These are phyloP conservation scores for Dryococelus australis DNA, from an alignment of 2,888 invertebrate genomes.

Conservation along the genomic window DNA sequence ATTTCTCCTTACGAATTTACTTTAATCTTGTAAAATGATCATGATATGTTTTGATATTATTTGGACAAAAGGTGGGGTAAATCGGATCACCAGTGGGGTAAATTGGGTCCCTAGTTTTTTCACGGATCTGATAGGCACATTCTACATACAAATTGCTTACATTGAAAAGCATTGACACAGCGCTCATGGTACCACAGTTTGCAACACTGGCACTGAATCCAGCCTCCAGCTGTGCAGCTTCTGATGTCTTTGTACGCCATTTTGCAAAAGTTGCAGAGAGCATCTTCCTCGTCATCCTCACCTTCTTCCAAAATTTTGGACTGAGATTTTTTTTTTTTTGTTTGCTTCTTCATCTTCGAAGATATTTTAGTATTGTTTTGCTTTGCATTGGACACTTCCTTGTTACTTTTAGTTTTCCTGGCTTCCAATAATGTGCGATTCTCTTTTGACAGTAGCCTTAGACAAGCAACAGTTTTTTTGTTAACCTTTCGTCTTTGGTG, in stretches of 20 bases:
- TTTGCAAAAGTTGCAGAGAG: not conserved
- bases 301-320: not conserved
- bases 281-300: not conserved
- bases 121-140: not conserved
- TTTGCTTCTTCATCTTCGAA: not conserved
- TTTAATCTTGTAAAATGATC: not conserved
- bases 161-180: too few relatives aligned
- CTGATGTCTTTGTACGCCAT: not conserved
- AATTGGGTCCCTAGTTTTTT: not conserved
- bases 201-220: not conserved
- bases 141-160: not conserved
- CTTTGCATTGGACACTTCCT: not conserved
- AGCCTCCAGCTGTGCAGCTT: not conserved
- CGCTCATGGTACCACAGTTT: too few relatives aligned
- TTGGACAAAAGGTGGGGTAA: not conserved
- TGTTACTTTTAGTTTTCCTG: not conserved
- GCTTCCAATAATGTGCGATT: not conserved
- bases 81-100: not conserved
- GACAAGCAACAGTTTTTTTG: not conserved
- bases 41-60: not conserved
- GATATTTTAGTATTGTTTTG: not conserved
- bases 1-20: not conserved
- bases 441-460: not conserved
- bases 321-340: not conserved
- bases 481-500: not conserved